A percentile compares a stretch with the other conserved stretches of the same genome.
Conservation (phyloP, 2,113 vertebrate species). For the Oreocharis arfaki region DNA sequence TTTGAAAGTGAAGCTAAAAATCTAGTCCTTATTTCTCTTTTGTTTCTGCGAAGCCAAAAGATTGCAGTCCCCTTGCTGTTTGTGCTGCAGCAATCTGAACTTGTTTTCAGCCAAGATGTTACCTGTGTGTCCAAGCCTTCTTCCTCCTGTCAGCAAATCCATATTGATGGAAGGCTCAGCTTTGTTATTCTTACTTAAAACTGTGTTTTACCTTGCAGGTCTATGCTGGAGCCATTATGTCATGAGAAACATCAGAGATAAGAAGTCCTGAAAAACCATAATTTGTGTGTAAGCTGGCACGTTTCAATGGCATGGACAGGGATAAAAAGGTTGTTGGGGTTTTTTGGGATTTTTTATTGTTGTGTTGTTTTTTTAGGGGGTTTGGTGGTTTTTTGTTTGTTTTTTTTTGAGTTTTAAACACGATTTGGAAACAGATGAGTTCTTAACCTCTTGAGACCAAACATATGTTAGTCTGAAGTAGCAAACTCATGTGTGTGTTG, state of each 20-base stretch:
- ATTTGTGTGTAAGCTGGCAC: not conserved
- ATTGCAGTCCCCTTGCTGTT: not conserved
- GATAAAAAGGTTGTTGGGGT: not conserved
- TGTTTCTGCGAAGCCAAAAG: not conserved
- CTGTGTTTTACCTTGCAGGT: not conserved
- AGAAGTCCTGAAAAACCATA: not conserved
- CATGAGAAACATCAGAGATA: not conserved
- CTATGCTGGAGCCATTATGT: not conserved
- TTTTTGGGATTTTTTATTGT: rapidly evolving
- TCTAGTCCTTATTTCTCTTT: not conserved
- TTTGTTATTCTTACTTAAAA: not conserved
- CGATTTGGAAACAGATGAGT: not conserved
- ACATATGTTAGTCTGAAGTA: not conserved
- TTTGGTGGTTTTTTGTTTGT: rapidly evolving
- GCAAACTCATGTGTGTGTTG: not conserved
- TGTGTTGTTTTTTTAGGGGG: not conserved
- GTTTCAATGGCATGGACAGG: not conserved
- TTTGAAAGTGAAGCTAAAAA: not conserved
- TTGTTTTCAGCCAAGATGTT: not conserved
- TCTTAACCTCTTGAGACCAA: not conserved
- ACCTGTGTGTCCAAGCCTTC: not conserved
- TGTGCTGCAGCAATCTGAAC: not conserved
- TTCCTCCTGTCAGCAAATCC: not conserved
- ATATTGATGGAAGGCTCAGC: not conserved
- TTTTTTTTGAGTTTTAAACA: not conserved